A percentile compares a stretch with the other conserved stretches of the same genome.
These are phyloP conservation scores for Plestiodon gilberti DNA, from an alignment of 2,113 vertebrate genomes.

Conservation along the genomic window DNA sequence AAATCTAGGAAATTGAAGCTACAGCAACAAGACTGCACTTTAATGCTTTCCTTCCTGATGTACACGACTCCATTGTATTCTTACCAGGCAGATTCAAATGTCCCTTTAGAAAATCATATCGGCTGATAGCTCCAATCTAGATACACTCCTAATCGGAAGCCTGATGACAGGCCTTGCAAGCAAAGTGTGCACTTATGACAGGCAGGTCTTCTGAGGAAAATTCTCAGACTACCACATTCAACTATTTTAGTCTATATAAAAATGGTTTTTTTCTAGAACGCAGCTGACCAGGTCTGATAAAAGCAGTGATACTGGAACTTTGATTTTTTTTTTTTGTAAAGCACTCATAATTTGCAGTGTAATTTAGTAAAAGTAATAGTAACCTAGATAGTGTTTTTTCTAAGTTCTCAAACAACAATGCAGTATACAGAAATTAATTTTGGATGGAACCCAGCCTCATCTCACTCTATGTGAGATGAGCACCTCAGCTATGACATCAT, in stretches of 20 bases:
- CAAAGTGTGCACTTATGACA: neutral
- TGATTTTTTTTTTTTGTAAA: neutral
- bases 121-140: slow-evolving; percentile 5
- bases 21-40: neutral
- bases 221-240: neutral
- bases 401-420: neutral
- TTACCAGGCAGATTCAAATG: slow-evolving; percentile 27
- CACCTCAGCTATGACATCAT: neutral
- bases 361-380: neutral
- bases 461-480: too few relatives aligned
- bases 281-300: neutral
- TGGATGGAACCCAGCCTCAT: neutral
- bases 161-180: neutral
- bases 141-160: slow-evolving; percentile 19
- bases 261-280: neutral
- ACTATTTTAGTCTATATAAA: neutral
- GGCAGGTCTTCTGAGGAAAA: neutral
- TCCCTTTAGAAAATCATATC: slow-evolving; percentile 11
- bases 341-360: neutral
- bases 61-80: slow-evolving; percentile 20
- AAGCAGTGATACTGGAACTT: neutral
- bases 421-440: too few relatives aligned
- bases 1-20: slow-evolving; percentile 21
- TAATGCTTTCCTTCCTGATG: slow-evolving; percentile 14
- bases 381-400: neutral